Base-by-base conservation (phyloP, 2,888 invertebrate genomes). In the Germaria angustata region DNA sequence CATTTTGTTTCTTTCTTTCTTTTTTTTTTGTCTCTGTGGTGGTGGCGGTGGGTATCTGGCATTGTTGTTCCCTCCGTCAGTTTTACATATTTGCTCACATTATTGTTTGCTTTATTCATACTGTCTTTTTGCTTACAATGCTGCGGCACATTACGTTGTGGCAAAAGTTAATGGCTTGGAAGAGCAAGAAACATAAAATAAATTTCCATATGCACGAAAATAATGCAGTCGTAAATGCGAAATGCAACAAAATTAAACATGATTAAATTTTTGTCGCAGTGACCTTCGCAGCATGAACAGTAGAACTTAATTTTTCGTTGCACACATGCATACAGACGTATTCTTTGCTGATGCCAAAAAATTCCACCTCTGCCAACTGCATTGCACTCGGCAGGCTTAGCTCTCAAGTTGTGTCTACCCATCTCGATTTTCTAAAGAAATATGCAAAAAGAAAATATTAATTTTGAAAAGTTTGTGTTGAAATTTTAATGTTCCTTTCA, bases 101-200 rank as follows among this genome's bases (percentile, higher is more conserved):
- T 39, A 11, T 57, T 59, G 51, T 57, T 59, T 20, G 59, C n/a
- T n/a, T n/a, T 32, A 66, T 39, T 36, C 49, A 44, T 53, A 44
- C 44, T 39, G 49, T 20, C 44, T 28, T 46, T 36, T 15, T 46
- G n/a, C 24, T 53, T 63, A 55, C 15, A 63, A 49, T 39, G 41
- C 36, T 68, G 66, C 59, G 76, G 63, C 61, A 7, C 20, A 80
- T 57, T 75, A 63, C 39, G 71, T 49, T 71, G 57, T 82, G 69
- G 44, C 75, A 69, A 79, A 71, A 76, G 57, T 75, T 79, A 82
- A 82, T 82, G 79, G 75, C 59, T 66, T 82, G 79, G 71, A 82
- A 79, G 66, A 71, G 75, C 71, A 66, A 76, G 59, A 53, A 65
- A 79, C 51, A 69, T 44, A 66, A 77, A 57, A 59, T 24, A 73